phyloP scores from a whole-genome alignment of 2,888 invertebrate species.

The Mylabris sibirica region DNA sequence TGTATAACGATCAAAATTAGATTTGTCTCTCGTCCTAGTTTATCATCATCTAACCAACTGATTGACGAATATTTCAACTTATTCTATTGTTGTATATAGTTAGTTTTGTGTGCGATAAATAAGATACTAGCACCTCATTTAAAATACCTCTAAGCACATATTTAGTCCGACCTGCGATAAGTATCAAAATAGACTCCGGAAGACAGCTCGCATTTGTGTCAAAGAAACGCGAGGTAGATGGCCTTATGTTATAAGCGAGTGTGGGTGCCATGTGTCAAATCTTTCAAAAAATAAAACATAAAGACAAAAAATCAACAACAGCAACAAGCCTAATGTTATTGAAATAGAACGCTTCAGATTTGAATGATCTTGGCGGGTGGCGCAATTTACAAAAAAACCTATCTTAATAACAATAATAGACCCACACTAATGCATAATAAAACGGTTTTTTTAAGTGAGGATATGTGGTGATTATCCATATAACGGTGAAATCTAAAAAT shows the following conservation, averaged over 20 bases:
- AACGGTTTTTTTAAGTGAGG: neutral
- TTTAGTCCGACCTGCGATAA: slow-evolving; percentile 36
- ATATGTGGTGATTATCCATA: neutral
- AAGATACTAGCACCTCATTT: slow-evolving; percentile 9
- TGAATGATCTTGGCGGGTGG: slow-evolving; percentile 25
- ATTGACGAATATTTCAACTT: neutral
- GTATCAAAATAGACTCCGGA: slow-evolving; percentile 58
- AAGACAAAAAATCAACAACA: neutral
- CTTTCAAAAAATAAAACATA: neutral
- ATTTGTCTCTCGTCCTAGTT: too few species aligned
- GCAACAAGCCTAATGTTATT: slow-evolving; percentile 8
- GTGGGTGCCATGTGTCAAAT: slow-evolving; percentile 41
- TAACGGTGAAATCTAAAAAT: neutral
- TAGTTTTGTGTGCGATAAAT: slow-evolving; percentile 1
- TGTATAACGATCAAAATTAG: too few species aligned
- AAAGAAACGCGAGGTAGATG: slow-evolving; percentile 52
- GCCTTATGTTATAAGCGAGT: slow-evolving; percentile 39
- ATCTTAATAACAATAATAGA: neutral
- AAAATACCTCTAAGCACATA: slow-evolving; percentile 12
- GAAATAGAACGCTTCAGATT: slow-evolving; percentile 13
- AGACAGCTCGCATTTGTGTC: slow-evolving; percentile 53
- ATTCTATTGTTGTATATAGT: too few species aligned
- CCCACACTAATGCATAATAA: slow-evolving; percentile 20
- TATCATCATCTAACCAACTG: too few species aligned
- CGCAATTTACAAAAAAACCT: slow-evolving; percentile 9